Base-by-base conservation (phyloP, 2,888 invertebrate genomes). In the Eilema griseolum region DNA sequence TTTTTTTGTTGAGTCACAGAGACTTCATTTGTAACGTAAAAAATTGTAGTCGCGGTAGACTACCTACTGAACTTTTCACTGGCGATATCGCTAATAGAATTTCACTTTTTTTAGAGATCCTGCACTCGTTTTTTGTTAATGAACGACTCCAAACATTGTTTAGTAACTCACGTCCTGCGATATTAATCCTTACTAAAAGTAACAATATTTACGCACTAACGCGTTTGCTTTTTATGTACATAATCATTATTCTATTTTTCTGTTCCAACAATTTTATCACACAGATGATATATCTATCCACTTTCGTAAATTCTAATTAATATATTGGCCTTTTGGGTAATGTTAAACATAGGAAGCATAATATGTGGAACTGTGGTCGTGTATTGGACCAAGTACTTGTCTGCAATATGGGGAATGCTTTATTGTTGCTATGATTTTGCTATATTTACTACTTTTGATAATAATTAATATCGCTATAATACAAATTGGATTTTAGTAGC, bases 401-500 rank as follows among this genome's bases (percentile, higher is more conserved):
- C 24, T 37, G 23, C n/a, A 16, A 37, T 5, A 37, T 37, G 23
- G 16, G 24, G 11, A 61, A 31, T 28, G 20, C 23, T 20, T 26
- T 64, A n/a, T n/a, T n/a, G 46, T 28, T 52, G 23, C 31, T 66
- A 56, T 3, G 8, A 31, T 23, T 37, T 37, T 23, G 37, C 23
- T 31, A 11, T 52, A 52, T 52, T 52, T 11, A 31, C 31, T 65
- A 66, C 59, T 66, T 66, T 66, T 66, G 24, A 41, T 59, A 66
- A 59, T 20, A 59, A 66, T 59, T 37, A 26, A 66, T 66, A 66
- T 66, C 66, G 33, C 65, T 20, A 26, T 7, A 33, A 7, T 41
- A 20, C 37, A 57, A 66, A 33, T 11, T 57, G 37, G 3, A n/a
- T 37, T 60, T 66, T 59, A 66, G 66, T 41, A 66, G n/a, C 66